Conservation (phyloP, 2,113 vertebrate genomes). For the Corvus hawaiiensis region DNA sequence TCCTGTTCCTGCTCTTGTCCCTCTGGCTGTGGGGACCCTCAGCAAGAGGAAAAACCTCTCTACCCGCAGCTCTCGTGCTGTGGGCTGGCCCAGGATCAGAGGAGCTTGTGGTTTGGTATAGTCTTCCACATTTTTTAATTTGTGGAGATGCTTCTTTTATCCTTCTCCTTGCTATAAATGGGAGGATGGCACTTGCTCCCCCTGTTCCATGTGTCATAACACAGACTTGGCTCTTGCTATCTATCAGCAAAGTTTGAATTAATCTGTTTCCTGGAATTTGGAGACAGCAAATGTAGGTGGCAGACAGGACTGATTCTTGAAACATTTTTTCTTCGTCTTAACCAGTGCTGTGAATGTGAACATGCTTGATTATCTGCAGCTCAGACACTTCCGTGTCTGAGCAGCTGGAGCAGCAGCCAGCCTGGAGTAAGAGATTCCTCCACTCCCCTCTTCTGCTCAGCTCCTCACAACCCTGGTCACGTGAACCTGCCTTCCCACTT, state of each 20-base stretch:
- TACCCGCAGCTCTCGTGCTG: background rate
- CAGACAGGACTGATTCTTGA: background rate
- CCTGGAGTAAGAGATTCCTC: background rate
- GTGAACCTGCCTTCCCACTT: background rate
- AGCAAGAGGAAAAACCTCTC: background rate
- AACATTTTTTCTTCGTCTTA: background rate
- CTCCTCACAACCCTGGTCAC: background rate
- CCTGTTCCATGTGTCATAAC: background rate
- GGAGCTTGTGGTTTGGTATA: accelerated
- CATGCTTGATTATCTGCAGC: background rate
- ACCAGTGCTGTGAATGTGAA: background rate
- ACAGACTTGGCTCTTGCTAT: background rate
- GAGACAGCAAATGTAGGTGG: background rate
- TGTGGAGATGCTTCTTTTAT: background rate
- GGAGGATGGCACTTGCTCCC: background rate
- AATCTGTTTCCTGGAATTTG: background rate
- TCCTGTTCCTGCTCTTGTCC: accelerated
- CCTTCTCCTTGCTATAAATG: background rate
- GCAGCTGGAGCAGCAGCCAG: background rate
- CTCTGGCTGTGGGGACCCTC: background rate
- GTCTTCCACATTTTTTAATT: background rate
- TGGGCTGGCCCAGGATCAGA: background rate
- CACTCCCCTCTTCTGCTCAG: background rate
- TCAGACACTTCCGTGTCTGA: background rate
- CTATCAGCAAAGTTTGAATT: background rate